Percentiles rank a stretch among this genome's conserved stretches.
These are phyloP conservation scores for Andricus grossulariae DNA, from an alignment of 1,140 invertebrate genomes.

Conservation along the genomic window DNA sequence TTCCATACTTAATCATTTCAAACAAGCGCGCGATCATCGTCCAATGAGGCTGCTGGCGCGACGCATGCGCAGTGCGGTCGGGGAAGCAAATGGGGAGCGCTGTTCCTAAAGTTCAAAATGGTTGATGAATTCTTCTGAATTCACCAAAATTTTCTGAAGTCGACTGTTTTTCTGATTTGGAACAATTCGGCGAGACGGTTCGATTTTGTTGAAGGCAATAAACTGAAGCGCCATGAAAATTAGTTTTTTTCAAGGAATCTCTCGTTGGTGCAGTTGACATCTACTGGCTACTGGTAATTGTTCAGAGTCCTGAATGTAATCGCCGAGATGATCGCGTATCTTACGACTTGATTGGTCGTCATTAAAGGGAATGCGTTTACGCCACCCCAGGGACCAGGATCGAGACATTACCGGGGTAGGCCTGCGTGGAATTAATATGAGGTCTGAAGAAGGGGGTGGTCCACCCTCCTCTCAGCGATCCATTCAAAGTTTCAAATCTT, in stretches of 20 bases:
- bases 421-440: slow-evolving; percentile 70
- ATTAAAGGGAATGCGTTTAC: slow-evolving; percentile 74
- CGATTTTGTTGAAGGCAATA: slow-evolving; percentile 7
- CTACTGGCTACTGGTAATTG: slow-evolving; percentile 53
- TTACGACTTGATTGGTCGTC: slow-evolving; percentile 71
- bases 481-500: slow-evolving; percentile 70
- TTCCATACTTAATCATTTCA: no score
- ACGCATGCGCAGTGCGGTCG: no score
- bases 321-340: slow-evolving; percentile 72
- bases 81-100: no score
- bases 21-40: no score
- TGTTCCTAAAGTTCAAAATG: no score
- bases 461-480: slow-evolving; percentile 49
- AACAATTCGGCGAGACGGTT: neutral
- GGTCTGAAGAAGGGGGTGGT: slow-evolving; percentile 57
- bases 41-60: no score
- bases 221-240: neutral
- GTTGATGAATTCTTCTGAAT: no score
- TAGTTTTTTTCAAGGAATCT: slow-evolving; percentile 9
- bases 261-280: slow-evolving; percentile 27
- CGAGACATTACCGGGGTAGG: slow-evolving; percentile 62
- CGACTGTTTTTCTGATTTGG: no score
- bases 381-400: slow-evolving; percentile 64
- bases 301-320: slow-evolving; percentile 64
- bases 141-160: no score